Base-by-base conservation (phyloP, 2,888 invertebrate species). In the Epicampocera succincta region DNA sequence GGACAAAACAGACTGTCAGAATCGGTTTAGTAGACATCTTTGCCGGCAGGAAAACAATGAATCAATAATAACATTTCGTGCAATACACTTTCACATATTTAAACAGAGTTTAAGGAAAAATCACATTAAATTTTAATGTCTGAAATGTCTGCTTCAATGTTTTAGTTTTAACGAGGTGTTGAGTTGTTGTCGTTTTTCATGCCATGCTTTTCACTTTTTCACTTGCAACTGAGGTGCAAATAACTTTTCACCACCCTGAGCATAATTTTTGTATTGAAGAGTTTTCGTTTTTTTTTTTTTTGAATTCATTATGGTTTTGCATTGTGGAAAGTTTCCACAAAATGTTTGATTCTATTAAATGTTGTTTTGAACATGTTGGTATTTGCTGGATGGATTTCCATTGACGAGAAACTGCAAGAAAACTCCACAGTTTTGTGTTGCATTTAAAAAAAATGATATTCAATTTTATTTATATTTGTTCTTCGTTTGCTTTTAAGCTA, bases 161-260 rank as follows among this genome's bases (percentile, higher is more conserved):
- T 63, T 4, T 11, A 29, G 25, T 54, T 29, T 48, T 65, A 72
- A 78, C 58, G 58, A 65, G 65, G 58, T 65, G 77, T 58, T 78
- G 44, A 72, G 21, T 65, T 78, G 25, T 15, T 42, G 63, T 63
- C 21, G 29, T 65, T 65, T 56, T 65, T 56, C 48, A 25, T 50
- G 25, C 25, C 60, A 25, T 17, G 3, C n/a, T n/a, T n/a, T n/a
- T n/a, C n/a, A n/a, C n/a, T 65, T 13, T 60, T 44, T 42, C 13
- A 8, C 21, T 60, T 25, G 42, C 61, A 44, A 15, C 19, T 46
- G 48, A 25, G 58, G 48, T 56, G 48, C 19, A 42, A 73, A 79
- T 61, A 48, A 56, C 74, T 63, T 79, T 79, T 79, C 79, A 79
- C 68, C 79, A 74, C 74, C 79, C 56, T 29, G 42, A 79, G 79